Evolutionary conservation across 2,113 vertebrate species (phyloP).

Genomic region (Scomber japonicus): DNA sequence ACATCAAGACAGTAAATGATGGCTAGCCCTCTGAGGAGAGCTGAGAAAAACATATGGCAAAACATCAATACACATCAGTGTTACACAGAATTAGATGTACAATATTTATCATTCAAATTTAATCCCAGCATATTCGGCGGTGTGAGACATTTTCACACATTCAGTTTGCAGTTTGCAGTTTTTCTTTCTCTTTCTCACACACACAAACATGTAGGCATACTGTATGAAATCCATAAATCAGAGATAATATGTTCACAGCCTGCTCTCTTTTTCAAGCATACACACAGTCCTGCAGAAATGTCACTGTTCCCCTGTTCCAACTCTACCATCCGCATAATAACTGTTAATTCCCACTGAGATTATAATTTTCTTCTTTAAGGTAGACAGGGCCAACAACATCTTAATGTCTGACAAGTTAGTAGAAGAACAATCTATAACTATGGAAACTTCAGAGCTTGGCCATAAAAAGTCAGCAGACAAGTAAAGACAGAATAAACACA

Average conservation of each 20-base stretch:
- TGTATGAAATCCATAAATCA: background rate
- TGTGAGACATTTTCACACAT: conserved; percentile 4
- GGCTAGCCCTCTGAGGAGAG: conserved; percentile 12
- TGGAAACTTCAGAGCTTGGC: background rate
- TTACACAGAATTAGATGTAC: conserved; percentile 2
- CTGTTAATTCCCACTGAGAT: conserved; percentile 11
- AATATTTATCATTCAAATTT: conserved; percentile 41
- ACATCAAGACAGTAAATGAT: conserved; percentile 12
- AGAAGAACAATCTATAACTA: conserved; percentile 10
- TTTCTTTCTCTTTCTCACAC: conserved; percentile 2
- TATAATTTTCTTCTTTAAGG: background rate
- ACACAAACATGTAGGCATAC: background rate
- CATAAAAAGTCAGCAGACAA: background rate
- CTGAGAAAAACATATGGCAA: conserved; percentile 34
- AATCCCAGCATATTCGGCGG: background rate
- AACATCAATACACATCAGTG: conserved; percentile 12
- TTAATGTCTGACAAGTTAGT: background rate
- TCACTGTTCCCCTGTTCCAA: background rate
- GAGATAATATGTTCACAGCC: conserved; percentile 1
- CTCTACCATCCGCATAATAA: background rate
- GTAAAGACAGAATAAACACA: too few species aligned
- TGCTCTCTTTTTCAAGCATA: conserved; percentile 9
- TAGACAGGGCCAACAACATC: background rate
- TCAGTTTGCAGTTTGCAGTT: background rate
- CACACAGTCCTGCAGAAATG: background rate